Conservation (phyloP, 2,113 vertebrate species). For the Dinomys branickii region DNA sequence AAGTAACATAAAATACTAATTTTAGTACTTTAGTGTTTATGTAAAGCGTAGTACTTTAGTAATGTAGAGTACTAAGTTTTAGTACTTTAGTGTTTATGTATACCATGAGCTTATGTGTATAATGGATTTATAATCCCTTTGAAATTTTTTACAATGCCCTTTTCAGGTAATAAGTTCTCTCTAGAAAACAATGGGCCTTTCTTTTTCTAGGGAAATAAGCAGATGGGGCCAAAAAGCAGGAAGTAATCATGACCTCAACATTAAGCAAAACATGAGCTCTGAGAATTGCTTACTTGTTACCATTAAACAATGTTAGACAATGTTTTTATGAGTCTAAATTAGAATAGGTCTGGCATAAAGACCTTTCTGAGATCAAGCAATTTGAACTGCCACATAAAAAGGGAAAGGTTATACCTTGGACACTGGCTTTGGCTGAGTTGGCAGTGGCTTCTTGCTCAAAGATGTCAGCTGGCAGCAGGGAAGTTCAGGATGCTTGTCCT, state of each 20-base stretch:
- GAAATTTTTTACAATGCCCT: neutral
- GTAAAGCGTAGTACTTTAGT: neutral
- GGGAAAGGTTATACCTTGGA: neutral
- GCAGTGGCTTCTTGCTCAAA: neutral
- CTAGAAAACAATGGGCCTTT: neutral
- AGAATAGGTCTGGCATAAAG: neutral
- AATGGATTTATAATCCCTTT: neutral
- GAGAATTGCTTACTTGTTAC: constrained; percentile 13
- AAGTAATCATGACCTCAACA: constrained; percentile 41
- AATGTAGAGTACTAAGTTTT: neutral
- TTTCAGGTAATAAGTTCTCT: constrained; percentile 53
- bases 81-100: neutral
- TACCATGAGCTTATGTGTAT: neutral
- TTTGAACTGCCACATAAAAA: constrained; percentile 40
- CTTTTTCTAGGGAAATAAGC: constrained; percentile 9
- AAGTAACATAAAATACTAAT: neutral
- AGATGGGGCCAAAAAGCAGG: neutral
- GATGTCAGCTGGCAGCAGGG: neutral
- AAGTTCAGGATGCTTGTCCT: constrained; percentile 35
- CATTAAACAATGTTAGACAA: neutral
- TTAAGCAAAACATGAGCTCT: constrained; percentile 31
- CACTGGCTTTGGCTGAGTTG: neutral
- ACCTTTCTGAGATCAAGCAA: constrained; percentile 19
- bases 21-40: neutral
- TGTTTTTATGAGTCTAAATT: constrained; percentile 48